These are phyloP conservation scores for Ophion slaviceki DNA, from an alignment of 2,888 invertebrate species.

Conservation along the genomic window DNA sequence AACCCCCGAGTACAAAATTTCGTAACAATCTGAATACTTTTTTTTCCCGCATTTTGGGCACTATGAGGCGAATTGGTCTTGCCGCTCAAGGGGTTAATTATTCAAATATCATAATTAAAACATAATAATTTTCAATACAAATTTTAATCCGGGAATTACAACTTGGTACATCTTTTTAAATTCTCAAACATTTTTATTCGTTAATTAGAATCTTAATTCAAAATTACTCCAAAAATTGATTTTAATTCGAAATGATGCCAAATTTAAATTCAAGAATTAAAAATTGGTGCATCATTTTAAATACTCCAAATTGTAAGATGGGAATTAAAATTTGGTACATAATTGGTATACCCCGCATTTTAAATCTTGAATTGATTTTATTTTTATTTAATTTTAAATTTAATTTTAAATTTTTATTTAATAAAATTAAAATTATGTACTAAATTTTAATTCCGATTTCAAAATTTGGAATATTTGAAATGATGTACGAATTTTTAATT, in stretches of 20 bases:
- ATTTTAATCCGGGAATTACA: neutral
- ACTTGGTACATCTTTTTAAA: constrained; percentile 2
- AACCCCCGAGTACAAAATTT: too few relatives aligned
- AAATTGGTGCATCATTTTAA: neutral
- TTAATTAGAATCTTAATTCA: neutral
- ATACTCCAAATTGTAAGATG: neutral
- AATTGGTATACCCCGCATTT: neutral
- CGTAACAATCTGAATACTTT: too few relatives aligned
- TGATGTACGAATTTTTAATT: too few relatives aligned
- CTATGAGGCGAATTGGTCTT: too few relatives aligned
- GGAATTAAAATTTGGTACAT: neutral
- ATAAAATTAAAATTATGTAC: too few relatives aligned
- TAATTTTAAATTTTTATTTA: too few relatives aligned
- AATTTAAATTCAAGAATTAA: neutral
- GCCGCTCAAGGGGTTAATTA: too few relatives aligned
- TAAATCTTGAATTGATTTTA: neutral
- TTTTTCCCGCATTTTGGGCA: neutral
- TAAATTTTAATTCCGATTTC: too few relatives aligned
- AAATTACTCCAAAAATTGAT: too few relatives aligned
- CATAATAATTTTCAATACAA: neutral
- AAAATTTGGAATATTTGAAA: too few relatives aligned
- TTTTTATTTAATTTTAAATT: too few relatives aligned
- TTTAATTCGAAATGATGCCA: too few relatives aligned
- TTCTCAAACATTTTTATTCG: neutral
- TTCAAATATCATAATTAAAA: neutral